These are phyloP conservation scores for Scrobipalpa atriplicella DNA, from an alignment of 2,888 invertebrate genomes.

Conservation along the genomic window DNA sequence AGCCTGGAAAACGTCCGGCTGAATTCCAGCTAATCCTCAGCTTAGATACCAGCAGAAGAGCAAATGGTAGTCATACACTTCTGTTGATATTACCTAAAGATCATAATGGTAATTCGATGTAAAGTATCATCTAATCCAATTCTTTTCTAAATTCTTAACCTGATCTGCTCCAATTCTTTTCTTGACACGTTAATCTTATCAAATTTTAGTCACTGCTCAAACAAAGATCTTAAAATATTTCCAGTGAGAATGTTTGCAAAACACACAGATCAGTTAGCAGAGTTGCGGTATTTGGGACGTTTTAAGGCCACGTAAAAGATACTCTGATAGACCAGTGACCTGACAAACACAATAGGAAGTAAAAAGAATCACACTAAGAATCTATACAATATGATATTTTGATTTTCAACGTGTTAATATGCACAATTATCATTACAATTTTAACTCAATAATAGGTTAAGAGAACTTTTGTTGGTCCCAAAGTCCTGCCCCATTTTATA, in stretches of 20 bases:
- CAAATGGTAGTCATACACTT: neutral
- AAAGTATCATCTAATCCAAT: neutral
- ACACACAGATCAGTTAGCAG: neutral
- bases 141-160: neutral
- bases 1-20: neutral
- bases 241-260: conserved; percentile 15
- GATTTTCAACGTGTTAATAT: too few species aligned
- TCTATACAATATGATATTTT: neutral
- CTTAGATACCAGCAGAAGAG: neutral
- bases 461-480: too few species aligned
- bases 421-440: too few species aligned
- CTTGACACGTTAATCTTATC: neutral
- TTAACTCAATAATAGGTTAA: too few species aligned
- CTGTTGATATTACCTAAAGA: too few species aligned
- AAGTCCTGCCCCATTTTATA: too few species aligned
- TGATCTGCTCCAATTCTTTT: neutral
- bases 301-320: neutral
- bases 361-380: neutral
- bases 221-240: neutral
- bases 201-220: neutral
- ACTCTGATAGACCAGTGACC: neutral
- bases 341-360: neutral
- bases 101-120: neutral
- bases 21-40: neutral
- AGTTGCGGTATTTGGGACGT: conserved; percentile 8